phyloP scores from a whole-genome alignment of 2,888 invertebrate genomes.

The Dolichopus griseipennis region DNA sequence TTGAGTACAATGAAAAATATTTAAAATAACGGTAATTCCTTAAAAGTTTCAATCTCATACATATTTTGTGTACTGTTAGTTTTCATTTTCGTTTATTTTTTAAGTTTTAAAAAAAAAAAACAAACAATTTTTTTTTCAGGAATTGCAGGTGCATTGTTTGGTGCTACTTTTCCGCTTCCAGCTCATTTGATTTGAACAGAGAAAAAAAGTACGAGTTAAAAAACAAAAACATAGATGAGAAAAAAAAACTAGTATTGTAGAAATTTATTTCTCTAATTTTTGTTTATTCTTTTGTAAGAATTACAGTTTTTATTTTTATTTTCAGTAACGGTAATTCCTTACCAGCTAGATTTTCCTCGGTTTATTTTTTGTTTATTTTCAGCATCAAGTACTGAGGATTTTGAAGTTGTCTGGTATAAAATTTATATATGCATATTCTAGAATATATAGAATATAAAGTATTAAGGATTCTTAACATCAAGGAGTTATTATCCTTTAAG shows the following conservation, averaged over 20 bases:
- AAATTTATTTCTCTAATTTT: not conserved
- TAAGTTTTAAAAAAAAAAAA: too few species aligned
- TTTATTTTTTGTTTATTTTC: not conserved
- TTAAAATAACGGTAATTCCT: too few species aligned
- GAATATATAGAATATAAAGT: not conserved
- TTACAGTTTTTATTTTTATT: not conserved
- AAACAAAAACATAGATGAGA: too few species aligned
- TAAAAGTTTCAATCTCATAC: too few species aligned
- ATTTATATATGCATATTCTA: not conserved
- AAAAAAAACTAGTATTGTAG: not conserved
- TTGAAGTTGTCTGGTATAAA: not conserved
- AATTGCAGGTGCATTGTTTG: not conserved
- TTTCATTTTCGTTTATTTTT: too few species aligned
- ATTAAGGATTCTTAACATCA: not conserved
- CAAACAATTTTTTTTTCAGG: too few species aligned
- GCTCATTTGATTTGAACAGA: not conserved
- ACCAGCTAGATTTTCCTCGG: too few species aligned
- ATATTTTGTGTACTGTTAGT: not conserved
- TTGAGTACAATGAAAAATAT: too few species aligned
- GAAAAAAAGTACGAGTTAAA: too few species aligned
- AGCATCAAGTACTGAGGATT: not conserved
- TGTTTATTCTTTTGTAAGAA: not conserved
- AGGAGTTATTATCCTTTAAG: not conserved
- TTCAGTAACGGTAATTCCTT: not conserved
- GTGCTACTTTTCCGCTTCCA: conserved; percentile 1